Base-by-base conservation (phyloP, 2,888 invertebrate species). In the Yponomeuta evonymella region DNA sequence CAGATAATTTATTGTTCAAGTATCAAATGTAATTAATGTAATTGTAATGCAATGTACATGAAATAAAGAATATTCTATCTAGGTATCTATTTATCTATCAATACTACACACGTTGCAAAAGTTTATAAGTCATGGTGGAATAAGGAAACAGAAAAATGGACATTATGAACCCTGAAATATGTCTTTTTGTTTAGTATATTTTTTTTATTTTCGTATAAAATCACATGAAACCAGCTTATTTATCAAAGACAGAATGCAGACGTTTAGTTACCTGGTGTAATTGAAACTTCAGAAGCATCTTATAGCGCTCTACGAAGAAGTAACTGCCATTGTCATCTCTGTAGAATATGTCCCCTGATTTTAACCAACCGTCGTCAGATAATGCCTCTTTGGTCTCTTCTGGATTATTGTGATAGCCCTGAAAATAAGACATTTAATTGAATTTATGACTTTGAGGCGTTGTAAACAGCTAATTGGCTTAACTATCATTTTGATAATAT, bases 291-390 rank as follows among this genome's bases (percentile, higher is more conserved):
- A 94, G 79, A 73, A 94, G 79, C 73, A 92, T 83, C 74, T 94
- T 94, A 6, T 91, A 84, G 33, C 94, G 83, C 62, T 93, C 93
- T 0, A 92, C 84, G 62, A 90, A 86, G 78, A 81, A 93, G 72
- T 87, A 90, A 74, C 92, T 88, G 74, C 82, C 83, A n/a, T 89
- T 82, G 23, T 89, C 85, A 73, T 94, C 93, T 73, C 90, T 89
- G 73, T 90, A 93, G 33, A 89, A 85, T 33, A 93, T 79, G 73
- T 94, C 94, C 0, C 93, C 94, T 1, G 93, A 90, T 75, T 86
- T 90, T 51, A 93, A 79, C 90, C 91, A 93, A 2, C 91, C 85
- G 43, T 87, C 88, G n/a, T 81, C 79, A 10, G 89, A 83, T 71
- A 89, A 88, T 0, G 84, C 77, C 23, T 87, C 86, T n/a, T 81